These are phyloP conservation scores for Trichopoda pennipes DNA, from an alignment of 2,888 invertebrate genomes.

Conservation along the genomic window DNA sequence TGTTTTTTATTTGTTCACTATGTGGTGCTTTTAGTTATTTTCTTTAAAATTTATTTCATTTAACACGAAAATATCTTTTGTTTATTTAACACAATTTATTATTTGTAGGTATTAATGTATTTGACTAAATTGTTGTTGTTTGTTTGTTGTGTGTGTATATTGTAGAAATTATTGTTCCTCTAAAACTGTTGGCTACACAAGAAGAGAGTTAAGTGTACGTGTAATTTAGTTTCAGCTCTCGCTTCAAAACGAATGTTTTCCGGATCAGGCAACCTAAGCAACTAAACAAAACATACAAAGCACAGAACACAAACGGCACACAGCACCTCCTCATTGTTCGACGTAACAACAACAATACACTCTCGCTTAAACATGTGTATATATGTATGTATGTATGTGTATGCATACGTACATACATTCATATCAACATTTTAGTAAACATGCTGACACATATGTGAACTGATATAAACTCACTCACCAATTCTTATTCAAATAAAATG, in stretches of 20 bases:
- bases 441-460: slow-evolving; percentile 19
- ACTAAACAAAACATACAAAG: slow-evolving; percentile 74
- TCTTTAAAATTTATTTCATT: slow-evolving; percentile 65
- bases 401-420: slow-evolving; percentile 4
- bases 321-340: slow-evolving; percentile 54
- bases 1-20: slow-evolving; percentile 31
- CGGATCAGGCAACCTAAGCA: slow-evolving; percentile 78
- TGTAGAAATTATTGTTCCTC: slow-evolving; percentile 46
- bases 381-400: neutral
- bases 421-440: neutral
- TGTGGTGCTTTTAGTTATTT: slow-evolving; percentile 10
- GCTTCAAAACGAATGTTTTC: slow-evolving; percentile 73
- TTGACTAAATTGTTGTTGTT: slow-evolving; percentile 32
- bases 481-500: slow-evolving; percentile 60
- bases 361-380: slow-evolving; percentile 41
- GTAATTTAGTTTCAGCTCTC: slow-evolving; percentile 47
- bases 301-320: slow-evolving; percentile 74
- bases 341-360: slow-evolving; percentile 70
- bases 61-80: slow-evolving; percentile 57
- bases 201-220: slow-evolving; percentile 1
- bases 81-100: slow-evolving; percentile 66
- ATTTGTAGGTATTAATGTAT: slow-evolving; percentile 19
- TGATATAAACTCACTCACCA: slow-evolving; percentile 28
- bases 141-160: slow-evolving; percentile 49
- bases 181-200: slow-evolving; percentile 48